These are phyloP conservation scores for Octopus sinensis DNA, from an alignment of 1,140 invertebrate species.

Conservation along the genomic window DNA sequence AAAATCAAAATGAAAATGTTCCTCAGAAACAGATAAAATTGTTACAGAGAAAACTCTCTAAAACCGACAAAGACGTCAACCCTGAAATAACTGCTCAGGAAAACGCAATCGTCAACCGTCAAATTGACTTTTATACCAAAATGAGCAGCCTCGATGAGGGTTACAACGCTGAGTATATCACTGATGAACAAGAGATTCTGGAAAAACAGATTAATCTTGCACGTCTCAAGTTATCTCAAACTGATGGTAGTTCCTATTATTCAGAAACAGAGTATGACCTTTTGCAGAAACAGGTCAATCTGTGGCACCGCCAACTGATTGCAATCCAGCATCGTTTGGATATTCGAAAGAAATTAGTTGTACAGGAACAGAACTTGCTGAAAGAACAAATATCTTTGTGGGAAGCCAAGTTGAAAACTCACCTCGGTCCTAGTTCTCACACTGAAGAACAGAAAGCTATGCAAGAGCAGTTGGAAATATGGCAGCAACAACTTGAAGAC, in stretches of 20 bases:
- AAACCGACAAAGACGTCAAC: background rate
- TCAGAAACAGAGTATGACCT: background rate
- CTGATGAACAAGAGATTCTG: background rate
- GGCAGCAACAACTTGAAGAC: background rate
- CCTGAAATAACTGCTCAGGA: background rate
- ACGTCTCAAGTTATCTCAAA: background rate
- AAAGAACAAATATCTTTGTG: background rate
- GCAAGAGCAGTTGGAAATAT: background rate
- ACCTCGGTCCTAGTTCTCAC: background rate
- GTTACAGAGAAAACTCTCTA: background rate
- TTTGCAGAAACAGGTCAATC: background rate
- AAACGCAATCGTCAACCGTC: background rate
- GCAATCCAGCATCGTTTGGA: background rate
- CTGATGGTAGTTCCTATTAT: background rate
- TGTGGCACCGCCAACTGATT: background rate
- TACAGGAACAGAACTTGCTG: background rate
- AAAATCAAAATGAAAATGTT: background rate
- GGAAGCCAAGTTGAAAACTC: background rate
- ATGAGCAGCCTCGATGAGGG: background rate
- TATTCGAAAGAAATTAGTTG: background rate
- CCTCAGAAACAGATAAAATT: background rate
- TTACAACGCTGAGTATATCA: background rate
- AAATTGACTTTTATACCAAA: background rate
- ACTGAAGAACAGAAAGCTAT: background rate
- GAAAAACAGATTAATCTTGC: background rate